These are phyloP conservation scores for Diarsia rubi DNA, from an alignment of 2,888 invertebrate genomes.

Conservation along the genomic window DNA sequence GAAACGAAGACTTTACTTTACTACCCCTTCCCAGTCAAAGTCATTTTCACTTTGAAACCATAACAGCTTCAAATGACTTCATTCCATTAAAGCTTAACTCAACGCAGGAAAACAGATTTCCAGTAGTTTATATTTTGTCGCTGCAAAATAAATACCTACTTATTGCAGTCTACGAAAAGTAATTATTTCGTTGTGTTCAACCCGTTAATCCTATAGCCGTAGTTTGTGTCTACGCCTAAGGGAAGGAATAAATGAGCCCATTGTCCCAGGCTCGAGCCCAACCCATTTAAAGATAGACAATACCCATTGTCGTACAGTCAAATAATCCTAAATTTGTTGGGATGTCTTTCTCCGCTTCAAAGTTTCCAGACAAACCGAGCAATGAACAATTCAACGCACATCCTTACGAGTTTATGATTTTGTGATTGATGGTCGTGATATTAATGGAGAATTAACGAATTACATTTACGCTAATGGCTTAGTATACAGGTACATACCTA, in stretches of 20 bases:
- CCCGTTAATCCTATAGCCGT: slow-evolving; percentile 81
- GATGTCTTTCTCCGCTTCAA: slow-evolving; percentile 80
- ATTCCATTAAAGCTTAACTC: slow-evolving; percentile 31
- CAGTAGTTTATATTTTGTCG: slow-evolving; percentile 31
- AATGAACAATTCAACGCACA: slow-evolving; percentile 71
- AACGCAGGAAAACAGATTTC: slow-evolving; percentile 15
- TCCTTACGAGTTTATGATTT: slow-evolving; percentile 66
- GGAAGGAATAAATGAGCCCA: slow-evolving; percentile 86
- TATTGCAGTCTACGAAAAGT: slow-evolving; percentile 74
- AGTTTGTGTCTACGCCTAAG: slow-evolving; percentile 84
- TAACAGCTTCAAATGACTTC: slow-evolving; percentile 19
- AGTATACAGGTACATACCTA: neutral
- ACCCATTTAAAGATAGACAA: slow-evolving; percentile 87
- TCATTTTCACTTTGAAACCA: slow-evolving; percentile 15
- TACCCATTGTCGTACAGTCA: slow-evolving; percentile 84
- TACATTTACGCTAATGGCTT: neutral
- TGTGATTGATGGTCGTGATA: slow-evolving; percentile 56
- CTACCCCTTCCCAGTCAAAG: slow-evolving; percentile 6
- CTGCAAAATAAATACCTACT: slow-evolving; percentile 53
- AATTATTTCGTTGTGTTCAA: slow-evolving; percentile 82
- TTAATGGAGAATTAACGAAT: slow-evolving; percentile 49
- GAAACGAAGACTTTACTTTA: neutral
- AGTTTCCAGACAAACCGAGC: slow-evolving; percentile 76
- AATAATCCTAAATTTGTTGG: slow-evolving; percentile 85
- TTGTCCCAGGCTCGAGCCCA: slow-evolving; percentile 82